Evolutionary conservation across 1,140 invertebrate species (phyloP).

Genomic region (Caenorhabditis inopinata): DNA sequence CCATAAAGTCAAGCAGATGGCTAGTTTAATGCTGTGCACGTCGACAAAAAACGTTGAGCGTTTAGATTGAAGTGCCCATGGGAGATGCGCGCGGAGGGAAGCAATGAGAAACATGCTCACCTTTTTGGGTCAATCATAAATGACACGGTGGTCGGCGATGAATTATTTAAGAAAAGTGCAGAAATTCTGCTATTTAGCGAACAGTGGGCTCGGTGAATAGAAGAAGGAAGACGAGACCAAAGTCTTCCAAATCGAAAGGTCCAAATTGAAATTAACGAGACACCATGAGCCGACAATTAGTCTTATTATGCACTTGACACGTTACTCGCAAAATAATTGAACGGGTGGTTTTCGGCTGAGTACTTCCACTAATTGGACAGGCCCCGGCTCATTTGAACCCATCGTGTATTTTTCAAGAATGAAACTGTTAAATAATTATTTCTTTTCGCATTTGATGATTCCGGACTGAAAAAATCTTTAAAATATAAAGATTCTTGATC

Average conservation of each 20-base stretch:
- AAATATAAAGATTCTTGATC: no score
- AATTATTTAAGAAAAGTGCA: neutral
- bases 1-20: slow-evolving; percentile 29
- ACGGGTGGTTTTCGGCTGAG: neutral
- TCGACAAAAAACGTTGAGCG: slow-evolving; percentile 15
- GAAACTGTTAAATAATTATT: no score
- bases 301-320: slow-evolving; percentile 24
- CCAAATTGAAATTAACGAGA: neutral
- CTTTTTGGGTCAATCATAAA: slow-evolving; percentile 32
- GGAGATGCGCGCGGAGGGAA: neutral
- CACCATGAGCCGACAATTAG: slow-evolving; percentile 4
- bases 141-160: neutral
- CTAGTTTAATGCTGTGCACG: slow-evolving; percentile 23
- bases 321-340: neutral
- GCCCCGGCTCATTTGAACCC: no score
- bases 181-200: neutral
- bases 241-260: no score
- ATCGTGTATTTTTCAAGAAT: no score
- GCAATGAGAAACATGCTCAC: neutral
- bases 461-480: no score
- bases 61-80: slow-evolving; percentile 25
- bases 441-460: no score
- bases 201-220: neutral
- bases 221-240: no score
- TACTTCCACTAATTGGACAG: no score